Conservation (phyloP, 2,888 invertebrate genomes). For the Chloromyia formosa region DNA sequence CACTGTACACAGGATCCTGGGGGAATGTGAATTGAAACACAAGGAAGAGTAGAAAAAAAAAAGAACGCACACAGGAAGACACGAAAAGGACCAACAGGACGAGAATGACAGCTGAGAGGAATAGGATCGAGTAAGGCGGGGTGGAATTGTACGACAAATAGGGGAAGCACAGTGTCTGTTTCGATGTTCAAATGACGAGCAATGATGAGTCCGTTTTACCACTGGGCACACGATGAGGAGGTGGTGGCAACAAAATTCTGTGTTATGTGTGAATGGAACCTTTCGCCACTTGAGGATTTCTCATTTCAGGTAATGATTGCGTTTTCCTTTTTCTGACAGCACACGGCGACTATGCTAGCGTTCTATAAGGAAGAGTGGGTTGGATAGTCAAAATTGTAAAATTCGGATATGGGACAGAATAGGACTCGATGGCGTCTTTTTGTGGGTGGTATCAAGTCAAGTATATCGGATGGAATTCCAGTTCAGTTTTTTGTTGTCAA, state of each 20-base stretch:
- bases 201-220: conserved; percentile 36
- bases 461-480: too few species aligned
- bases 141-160: conserved; percentile 40
- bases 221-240: not conserved
- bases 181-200: conserved; percentile 2
- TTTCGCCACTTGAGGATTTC: conserved; percentile 29
- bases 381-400: not conserved
- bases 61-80: not conserved
- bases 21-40: conserved; percentile 43
- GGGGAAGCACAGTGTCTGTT: conserved; percentile 33
- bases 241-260: not conserved
- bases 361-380: not conserved
- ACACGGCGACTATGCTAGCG: conserved; percentile 6
- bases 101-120: conserved; percentile 29
- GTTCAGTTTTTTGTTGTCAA: too few species aligned
- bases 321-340: conserved; percentile 29
- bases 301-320: conserved; percentile 27
- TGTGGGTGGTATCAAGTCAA: too few species aligned
- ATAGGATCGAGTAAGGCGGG: conserved; percentile 34
- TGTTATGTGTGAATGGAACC: conserved; percentile 5
- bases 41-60: not conserved
- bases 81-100: conserved; percentile 41
- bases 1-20: conserved; percentile 5
- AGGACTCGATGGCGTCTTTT: not conserved
- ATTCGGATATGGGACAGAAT: not conserved